phyloP scores from a whole-genome alignment of 2,113 vertebrate species.

The Vicugna pacos region DNA sequence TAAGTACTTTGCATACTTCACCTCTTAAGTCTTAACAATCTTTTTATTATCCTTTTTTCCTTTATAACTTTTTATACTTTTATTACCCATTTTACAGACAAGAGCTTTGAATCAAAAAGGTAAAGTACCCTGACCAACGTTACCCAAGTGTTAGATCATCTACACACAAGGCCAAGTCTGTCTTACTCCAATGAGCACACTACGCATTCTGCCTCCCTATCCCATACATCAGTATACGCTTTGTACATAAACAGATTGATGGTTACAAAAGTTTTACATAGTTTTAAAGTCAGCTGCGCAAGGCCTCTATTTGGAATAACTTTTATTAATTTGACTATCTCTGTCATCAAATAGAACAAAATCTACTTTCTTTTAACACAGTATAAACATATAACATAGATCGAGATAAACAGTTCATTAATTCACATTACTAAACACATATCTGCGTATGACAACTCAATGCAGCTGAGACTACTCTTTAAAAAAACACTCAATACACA shows the following conservation, averaged over 20 bases:
- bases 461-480: constrained; percentile 2
- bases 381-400: background rate
- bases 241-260: background rate
- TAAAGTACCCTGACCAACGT: background rate
- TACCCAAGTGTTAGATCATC: background rate
- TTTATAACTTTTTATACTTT: background rate
- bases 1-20: constrained; percentile 29
- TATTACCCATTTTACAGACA: background rate
- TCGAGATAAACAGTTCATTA: background rate
- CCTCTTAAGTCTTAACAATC: background rate
- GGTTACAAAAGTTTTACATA: background rate
- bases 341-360: constrained; percentile 41
- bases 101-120: constrained; percentile 9
- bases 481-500: background rate
- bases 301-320: constrained; percentile 42
- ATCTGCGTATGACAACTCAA: constrained; percentile 30
- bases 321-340: constrained; percentile 2
- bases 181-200: background rate
- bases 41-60: background rate
- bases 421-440: constrained; percentile 37
- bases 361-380: constrained; percentile 45
- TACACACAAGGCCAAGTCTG: background rate
- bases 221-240: background rate
- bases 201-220: background rate
- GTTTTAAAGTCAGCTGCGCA: constrained; percentile 31